Base-by-base conservation (phyloP, 2,797 vertebrate genomes). In the Oryzias sinensis region DNA sequence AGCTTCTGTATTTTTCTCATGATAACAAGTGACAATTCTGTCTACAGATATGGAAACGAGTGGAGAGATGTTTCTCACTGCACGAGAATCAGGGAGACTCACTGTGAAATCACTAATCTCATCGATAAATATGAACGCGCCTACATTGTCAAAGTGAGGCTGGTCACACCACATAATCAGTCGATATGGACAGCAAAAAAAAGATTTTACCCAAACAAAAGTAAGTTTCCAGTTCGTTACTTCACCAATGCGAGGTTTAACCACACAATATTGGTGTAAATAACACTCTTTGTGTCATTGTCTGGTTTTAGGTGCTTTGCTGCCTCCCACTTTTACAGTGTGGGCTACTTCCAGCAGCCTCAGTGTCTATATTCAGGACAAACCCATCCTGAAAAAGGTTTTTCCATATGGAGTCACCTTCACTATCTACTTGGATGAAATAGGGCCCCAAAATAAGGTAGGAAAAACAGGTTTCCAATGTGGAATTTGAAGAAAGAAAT, bases 311-410 rank as follows among this genome's bases (percentile, higher is more conserved):
- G 92, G 79, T 62, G 3, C 77, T 5, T 41, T 92, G 51, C 60
- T 14, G 7, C 78, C 89, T 49, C 92, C 92, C 1, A 67, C 77
- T 15, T 91, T 92, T 65, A 83, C 17, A 4, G 17, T 93, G 63
- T 59, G 46, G 49, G 77, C 76, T 0, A 87, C 85, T 2, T 77
- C 87, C 17, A 81, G 68, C 58, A 81, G 77, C 8, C 37, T 93
- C 5, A 77, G 20, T 0, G 56, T 93, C 14, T 24, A 22, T 3
- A 45, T 93, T 63, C 72, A 90, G 14, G 59, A 64, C 52, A 93
- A 90, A 47, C 51, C 68, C 4, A 61, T 84, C 42, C 58, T 90
- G 47, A 55, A 14, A 42, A 29, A 76, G 5, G 16, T 91, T 5
- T 93, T 82, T 64, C n/a, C 18, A 0, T 88, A 0, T 45, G 88